phyloP scores from a whole-genome alignment of 2,888 invertebrate species.

The Theodoxus fluviatilis region DNA sequence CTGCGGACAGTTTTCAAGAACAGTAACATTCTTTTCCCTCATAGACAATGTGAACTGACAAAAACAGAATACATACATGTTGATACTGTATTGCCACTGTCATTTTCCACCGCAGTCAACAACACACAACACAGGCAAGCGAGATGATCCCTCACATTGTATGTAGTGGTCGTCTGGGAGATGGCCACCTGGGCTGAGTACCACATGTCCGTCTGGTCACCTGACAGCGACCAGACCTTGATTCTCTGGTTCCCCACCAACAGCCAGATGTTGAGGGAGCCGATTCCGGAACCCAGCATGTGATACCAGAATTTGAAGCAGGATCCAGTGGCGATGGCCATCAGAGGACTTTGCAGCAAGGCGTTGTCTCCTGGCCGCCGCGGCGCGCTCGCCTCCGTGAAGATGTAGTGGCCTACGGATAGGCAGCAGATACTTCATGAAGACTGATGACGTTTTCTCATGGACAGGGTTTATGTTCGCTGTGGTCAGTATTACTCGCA shows the following conservation, averaged over 20 bases:
- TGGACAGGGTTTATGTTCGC: too few relatives aligned
- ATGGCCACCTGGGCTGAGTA: too few relatives aligned
- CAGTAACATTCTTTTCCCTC: too few relatives aligned
- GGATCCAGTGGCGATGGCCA: slow-evolving; percentile 34
- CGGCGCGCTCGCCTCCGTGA: slow-evolving; percentile 49
- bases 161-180: too few relatives aligned
- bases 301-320: slow-evolving; percentile 68
- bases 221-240: slow-evolving; percentile 35
- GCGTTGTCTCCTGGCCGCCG: slow-evolving; percentile 63
- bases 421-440: slow-evolving; percentile 24
- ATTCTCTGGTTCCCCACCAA: slow-evolving; percentile 35
- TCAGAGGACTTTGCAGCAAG: slow-evolving; percentile 40
- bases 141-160: too few relatives aligned
- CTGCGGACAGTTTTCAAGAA: too few relatives aligned
- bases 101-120: not conserved
- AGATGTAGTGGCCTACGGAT: slow-evolving; percentile 48
- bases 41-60: too few relatives aligned
- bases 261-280: slow-evolving; percentile 42
- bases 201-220: too few relatives aligned
- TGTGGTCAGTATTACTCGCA: too few relatives aligned
- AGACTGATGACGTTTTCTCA: too few relatives aligned
- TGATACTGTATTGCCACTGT: too few relatives aligned
- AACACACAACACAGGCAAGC: not conserved
- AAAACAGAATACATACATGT: too few relatives aligned
- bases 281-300: slow-evolving; percentile 52